Evolutionary conservation across 2,888 invertebrate genomes (phyloP).

Genomic region (Reticulitermes lucifugus): DNA sequence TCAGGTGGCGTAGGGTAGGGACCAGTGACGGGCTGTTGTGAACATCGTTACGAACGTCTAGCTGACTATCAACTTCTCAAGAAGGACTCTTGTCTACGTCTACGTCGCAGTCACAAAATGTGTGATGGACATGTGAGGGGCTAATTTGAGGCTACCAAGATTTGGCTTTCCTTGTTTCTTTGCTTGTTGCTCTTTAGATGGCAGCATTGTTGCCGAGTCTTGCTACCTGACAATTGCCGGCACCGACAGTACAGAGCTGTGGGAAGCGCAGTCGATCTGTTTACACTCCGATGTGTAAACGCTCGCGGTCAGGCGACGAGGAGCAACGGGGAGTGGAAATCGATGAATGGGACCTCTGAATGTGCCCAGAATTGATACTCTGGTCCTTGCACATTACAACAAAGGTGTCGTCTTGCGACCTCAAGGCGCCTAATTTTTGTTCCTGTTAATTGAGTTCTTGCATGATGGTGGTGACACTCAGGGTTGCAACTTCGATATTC

Average conservation of each 20-base stretch:
- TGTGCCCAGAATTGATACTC: constrained; percentile 39
- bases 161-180: no score
- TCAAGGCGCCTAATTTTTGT: background rate
- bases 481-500: no score
- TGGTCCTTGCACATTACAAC: constrained; percentile 28
- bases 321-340: constrained; percentile 16
- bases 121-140: no score
- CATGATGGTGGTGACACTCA: no score
- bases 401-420: background rate
- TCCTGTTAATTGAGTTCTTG: background rate
- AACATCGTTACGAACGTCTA: no score
- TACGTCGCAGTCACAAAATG: no score
- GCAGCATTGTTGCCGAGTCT: background rate
- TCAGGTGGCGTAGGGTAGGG: no score
- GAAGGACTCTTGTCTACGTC: no score
- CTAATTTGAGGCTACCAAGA: no score
- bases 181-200: no score
- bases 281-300: constrained; percentile 25
- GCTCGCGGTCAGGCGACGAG: constrained; percentile 25
- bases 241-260: constrained; percentile 12
- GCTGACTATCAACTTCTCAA: no score
- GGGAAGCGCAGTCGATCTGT: constrained; percentile 15
- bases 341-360: constrained; percentile 25
- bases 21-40: no score
- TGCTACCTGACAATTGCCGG: background rate